These are phyloP conservation scores for Diaprepes abbreviatus DNA, from an alignment of 2,888 invertebrate species.

Conservation along the genomic window DNA sequence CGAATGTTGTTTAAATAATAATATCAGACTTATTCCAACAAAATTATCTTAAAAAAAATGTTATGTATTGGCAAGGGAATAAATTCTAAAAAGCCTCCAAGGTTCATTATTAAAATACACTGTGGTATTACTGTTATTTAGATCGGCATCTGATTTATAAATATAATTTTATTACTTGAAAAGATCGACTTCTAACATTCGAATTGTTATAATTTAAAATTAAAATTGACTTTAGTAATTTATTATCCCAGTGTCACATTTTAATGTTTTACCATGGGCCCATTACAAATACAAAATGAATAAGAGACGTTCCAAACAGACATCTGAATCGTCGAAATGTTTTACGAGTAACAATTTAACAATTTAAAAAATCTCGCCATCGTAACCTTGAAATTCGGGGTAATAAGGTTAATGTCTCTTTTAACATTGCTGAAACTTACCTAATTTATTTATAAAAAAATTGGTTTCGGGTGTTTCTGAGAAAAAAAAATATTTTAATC, in stretches of 20 bases:
- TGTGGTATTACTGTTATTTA: slow-evolving; percentile 41
- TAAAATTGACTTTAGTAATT: background rate
- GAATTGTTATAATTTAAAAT: background rate
- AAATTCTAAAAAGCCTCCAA: slow-evolving; percentile 30
- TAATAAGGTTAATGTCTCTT: slow-evolving; percentile 26
- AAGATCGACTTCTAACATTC: background rate
- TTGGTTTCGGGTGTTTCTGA: no score
- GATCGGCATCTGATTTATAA: slow-evolving; percentile 31
- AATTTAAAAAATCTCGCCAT: slow-evolving; percentile 24
- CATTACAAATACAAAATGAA: background rate
- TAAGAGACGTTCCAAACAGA: background rate
- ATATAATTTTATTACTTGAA: slow-evolving; percentile 28
- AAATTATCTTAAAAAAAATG: slow-evolving; percentile 10
- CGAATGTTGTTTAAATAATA: background rate
- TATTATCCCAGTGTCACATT: background rate
- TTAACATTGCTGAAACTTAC: background rate
- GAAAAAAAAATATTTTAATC: no score
- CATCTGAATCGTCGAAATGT: background rate
- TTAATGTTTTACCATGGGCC: background rate
- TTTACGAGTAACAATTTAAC: slow-evolving; percentile 18
- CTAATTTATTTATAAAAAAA: no score
- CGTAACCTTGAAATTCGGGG: slow-evolving; percentile 19
- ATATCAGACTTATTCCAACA: slow-evolving; percentile 2
- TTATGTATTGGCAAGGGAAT: slow-evolving; percentile 36
- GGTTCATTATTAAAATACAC: slow-evolving; percentile 44